These are phyloP conservation scores for Trochalopteron elliotii DNA, from an alignment of 2,113 vertebrate genomes.

Conservation along the genomic window DNA sequence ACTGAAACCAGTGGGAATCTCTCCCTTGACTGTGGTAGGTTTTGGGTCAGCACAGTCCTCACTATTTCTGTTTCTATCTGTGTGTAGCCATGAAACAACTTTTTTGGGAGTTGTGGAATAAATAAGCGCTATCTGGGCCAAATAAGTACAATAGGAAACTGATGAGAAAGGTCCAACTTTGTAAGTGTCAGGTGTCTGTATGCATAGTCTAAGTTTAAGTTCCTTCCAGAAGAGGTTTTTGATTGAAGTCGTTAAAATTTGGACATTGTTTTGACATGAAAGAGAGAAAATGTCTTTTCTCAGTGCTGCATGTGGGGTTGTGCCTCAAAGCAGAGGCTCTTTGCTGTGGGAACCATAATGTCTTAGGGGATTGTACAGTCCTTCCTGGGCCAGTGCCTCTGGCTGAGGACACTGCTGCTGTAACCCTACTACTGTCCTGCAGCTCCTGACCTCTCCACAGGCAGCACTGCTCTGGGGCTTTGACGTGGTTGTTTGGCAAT, in stretches of 20 bases:
- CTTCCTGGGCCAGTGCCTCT: neutral
- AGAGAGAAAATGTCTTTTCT: neutral
- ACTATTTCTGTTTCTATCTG: neutral
- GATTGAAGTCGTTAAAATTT: neutral
- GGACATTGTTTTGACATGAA: neutral
- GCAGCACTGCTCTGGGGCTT: rapidly evolving
- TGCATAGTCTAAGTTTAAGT: neutral
- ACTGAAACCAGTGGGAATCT: neutral
- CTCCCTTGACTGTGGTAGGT: neutral
- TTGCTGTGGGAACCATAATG: rapidly evolving
- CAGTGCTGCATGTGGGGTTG: rapidly evolving
- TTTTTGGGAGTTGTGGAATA: neutral
- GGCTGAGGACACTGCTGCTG: neutral
- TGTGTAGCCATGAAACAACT: neutral
- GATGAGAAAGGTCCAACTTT: neutral
- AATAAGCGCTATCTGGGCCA: rapidly evolving
- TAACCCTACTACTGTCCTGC: neutral
- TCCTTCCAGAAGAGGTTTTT: neutral
- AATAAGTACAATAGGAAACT: neutral
- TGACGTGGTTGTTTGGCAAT: neutral
- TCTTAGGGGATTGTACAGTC: neutral
- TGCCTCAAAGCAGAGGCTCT: neutral
- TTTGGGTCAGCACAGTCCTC: neutral
- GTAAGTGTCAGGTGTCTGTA: neutral
- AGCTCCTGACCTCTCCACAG: neutral